phyloP scores from a whole-genome alignment of 2,113 vertebrate species.

The Cervus canadensis region DNA sequence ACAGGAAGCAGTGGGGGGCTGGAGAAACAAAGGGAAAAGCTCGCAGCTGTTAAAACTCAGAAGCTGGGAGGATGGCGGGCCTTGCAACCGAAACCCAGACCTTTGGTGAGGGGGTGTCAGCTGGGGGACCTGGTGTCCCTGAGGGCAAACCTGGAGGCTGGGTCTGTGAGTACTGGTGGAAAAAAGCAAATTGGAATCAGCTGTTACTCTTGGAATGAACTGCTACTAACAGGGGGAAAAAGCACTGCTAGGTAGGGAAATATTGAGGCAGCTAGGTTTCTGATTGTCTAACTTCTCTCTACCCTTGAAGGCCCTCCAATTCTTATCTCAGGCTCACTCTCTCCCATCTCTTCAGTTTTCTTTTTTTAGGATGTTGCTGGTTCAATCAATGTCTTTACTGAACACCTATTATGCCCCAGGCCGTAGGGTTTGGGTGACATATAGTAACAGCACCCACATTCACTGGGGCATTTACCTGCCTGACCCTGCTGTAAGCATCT shows the following conservation, averaged over 20 bases:
- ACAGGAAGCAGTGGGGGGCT: not conserved
- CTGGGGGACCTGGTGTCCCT: not conserved
- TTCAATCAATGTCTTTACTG: not conserved
- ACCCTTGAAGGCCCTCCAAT: not conserved
- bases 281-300: not conserved
- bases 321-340: not conserved
- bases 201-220: not conserved
- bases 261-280: not conserved
- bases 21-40: not conserved
- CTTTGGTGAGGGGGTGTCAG: not conserved
- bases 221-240: not conserved
- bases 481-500: not conserved
- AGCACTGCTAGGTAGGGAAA: fast-evolving
- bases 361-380: not conserved
- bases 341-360: not conserved
- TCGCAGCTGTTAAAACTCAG: not conserved
- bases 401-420: not conserved
- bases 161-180: not conserved
- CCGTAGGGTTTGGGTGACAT: not conserved
- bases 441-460: not conserved
- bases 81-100: not conserved
- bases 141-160: not conserved
- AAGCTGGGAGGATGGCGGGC: not conserved
- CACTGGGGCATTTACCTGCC: not conserved
- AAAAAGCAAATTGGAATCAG: not conserved